These are phyloP conservation scores for Takifugu ocellatus DNA, from an alignment of 2,797 vertebrate species.

Conservation along the genomic window DNA sequence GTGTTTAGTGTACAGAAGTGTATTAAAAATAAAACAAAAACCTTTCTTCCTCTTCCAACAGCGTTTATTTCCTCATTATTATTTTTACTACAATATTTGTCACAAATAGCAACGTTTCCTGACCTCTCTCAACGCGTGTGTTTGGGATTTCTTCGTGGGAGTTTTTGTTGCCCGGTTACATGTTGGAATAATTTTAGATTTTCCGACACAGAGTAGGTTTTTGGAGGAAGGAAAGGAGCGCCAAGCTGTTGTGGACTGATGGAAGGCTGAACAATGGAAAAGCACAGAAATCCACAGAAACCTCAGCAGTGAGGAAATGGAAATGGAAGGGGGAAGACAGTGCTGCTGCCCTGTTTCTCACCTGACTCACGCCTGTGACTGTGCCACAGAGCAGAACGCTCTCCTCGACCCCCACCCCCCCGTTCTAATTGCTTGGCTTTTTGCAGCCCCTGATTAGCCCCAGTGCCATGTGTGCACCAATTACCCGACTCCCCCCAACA, in stretches of 20 bases:
- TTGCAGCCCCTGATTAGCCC: conserved; percentile 67
- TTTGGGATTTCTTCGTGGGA: too few relatives aligned
- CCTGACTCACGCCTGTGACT: conserved; percentile 9
- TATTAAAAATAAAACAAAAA: too few relatives aligned
- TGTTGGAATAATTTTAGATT: conserved; percentile 8
- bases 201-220: conserved; percentile 3
- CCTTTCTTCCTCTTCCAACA: not conserved
- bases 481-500: conserved; percentile 8
- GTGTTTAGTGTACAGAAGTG: too few relatives aligned
- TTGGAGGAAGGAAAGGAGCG: conserved; percentile 73
- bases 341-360: conserved; percentile 18
- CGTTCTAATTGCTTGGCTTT: conserved; percentile 63
- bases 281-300: conserved; percentile 51
- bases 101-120: too few relatives aligned
- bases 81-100: too few relatives aligned
- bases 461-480: conserved; percentile 68
- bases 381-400: conserved; percentile 19
- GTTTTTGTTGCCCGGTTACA: not conserved
- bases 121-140: too few relatives aligned
- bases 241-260: conserved; percentile 46
- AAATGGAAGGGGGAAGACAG: conserved; percentile 54
- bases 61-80: not conserved
- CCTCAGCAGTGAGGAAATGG: conserved; percentile 50
- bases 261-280: conserved; percentile 72
- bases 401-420: conserved; percentile 46